Conservation (phyloP, 2,113 vertebrate genomes). For the Daubentonia madagascariensis region DNA sequence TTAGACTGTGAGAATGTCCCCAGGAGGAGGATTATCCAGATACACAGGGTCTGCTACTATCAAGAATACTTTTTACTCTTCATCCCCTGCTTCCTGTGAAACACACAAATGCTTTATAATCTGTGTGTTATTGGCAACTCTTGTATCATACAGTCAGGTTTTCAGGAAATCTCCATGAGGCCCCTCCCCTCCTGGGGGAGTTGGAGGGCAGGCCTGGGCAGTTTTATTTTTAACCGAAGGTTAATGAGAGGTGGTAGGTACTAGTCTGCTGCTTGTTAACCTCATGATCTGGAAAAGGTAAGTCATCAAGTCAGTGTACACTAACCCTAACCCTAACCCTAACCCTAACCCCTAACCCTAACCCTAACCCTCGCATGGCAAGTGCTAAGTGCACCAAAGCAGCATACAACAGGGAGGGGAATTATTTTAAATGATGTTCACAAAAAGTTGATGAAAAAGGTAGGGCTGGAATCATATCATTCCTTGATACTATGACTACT, state of each 20-base stretch:
- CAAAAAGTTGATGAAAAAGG: background rate
- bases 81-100: background rate
- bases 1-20: background rate
- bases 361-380: too few species aligned
- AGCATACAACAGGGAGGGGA: background rate
- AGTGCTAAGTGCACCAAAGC: background rate
- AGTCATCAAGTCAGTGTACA: background rate
- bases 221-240: background rate
- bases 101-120: background rate
- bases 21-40: background rate
- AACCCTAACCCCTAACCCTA: too few species aligned
- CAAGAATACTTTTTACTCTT: background rate
- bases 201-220: background rate
- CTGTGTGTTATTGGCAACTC: background rate
- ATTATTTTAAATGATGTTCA: background rate
- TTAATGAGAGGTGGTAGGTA: background rate
- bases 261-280: background rate
- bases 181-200: background rate
- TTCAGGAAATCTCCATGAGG: background rate
- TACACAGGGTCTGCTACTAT: background rate
- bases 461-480: background rate
- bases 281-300: background rate
- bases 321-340: too few species aligned
- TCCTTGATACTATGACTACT: background rate
- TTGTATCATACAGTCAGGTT: background rate